A percentile compares a stretch with the other conserved stretches of the same genome.
Evolutionary conservation across 2,888 invertebrate species (phyloP).

Genomic region (Dromius quadrimaculatus): DNA sequence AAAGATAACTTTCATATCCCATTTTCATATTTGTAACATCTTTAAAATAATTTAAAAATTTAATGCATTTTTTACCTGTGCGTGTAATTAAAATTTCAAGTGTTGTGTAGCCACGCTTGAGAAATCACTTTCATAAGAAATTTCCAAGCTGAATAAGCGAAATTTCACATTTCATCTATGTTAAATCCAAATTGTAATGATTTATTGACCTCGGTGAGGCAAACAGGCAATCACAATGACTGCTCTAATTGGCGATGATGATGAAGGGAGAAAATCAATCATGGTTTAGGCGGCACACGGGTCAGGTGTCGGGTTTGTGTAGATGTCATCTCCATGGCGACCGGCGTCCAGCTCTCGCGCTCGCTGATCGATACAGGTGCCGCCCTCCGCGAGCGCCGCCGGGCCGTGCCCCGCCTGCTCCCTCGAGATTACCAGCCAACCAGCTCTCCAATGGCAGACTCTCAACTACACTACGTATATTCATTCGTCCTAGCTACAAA

Average conservation of each 20-base stretch:
- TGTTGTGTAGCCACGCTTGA: background rate
- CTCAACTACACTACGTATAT: background rate
- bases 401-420: background rate
- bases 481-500: too few species aligned
- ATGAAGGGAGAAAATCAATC: conserved; percentile 3
- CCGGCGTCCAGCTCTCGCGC: conserved; percentile 36
- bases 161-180: conserved; percentile 15
- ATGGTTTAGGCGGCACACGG: background rate
- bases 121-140: conserved; percentile 6
- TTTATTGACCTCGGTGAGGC: conserved; percentile 16
- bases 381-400: conserved; percentile 20
- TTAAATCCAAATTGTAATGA: background rate
- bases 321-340: conserved; percentile 44
- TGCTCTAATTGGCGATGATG: background rate
- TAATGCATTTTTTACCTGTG: background rate
- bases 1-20: too few species aligned
- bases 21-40: too few species aligned
- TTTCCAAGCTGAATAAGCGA: background rate
- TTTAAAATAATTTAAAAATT: too few species aligned
- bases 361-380: conserved; percentile 50
- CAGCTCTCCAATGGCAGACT: background rate
- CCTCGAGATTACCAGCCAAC: background rate
- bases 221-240: too few species aligned
- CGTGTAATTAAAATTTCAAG: background rate
- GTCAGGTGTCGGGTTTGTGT: conserved; percentile 42